Evolutionary conservation across 2,797 vertebrate species (phyloP), one percentile per base, ranked within the genome.

Genomic region (Menidia menidia): DNA sequence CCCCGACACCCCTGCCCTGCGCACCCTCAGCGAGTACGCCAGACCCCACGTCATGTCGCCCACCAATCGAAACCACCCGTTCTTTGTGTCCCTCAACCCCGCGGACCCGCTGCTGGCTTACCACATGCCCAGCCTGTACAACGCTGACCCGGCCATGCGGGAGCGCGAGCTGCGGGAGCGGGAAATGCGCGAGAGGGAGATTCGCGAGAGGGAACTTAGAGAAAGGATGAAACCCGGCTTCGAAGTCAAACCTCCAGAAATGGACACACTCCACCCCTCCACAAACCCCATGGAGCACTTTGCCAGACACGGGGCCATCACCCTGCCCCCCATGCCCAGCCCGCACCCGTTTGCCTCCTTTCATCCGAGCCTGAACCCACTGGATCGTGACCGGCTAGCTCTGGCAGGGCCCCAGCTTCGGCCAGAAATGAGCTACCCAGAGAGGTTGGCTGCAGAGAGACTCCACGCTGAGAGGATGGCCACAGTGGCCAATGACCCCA

Each of bases 201-300:
- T 99, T 13, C 94, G 98, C 0, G 98, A 99, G 86, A 88, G 98
- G 7, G 98, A 99, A 84, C 80, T 99, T 58, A 93, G 97, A 4
- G 97, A 99, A 80, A 92, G 98, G 82, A 99, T 99, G 98, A 99
- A 99, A 80, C 98, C 98, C 0, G 98, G 98, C 67, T 99, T 98
- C 11, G 98, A 99, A 93, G 96, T 98, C 86, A 99, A 99, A 91
- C 98, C 98, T 2, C 97, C 97, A 0, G 98, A 99, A 89, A 92
- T 99, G 78, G 98, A 99, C 57, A 87, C 96, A 11, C 92, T 99
- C 77, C 98, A 99, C 88, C 97, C 97, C 0, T 97, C 96, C 43
- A 94, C 97, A 44, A 99, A 99, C 81, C 98, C 98, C 88, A 99
- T 99, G 97, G 98, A 99, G 95, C 98, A 98, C 94, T 99, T 99